Evolutionary conservation across 2,888 invertebrate species (phyloP).

Genomic region (Melangyna quadrimaculata): DNA sequence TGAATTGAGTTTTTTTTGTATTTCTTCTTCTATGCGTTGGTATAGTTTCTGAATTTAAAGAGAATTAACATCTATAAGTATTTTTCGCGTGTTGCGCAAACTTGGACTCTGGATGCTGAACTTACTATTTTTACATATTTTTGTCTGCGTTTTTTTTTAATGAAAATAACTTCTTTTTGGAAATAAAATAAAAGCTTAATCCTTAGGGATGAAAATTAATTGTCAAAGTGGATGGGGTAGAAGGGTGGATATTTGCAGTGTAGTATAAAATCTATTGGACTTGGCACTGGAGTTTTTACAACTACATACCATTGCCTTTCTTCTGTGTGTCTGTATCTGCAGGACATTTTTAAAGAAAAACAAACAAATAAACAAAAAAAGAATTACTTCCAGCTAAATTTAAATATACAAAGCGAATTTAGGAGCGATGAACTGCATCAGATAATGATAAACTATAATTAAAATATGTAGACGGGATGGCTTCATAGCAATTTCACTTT

Average conservation of each 20-base stretch:
- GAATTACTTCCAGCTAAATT: not conserved
- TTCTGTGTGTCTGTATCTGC: slow-evolving; percentile 32
- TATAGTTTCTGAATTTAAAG: not conserved
- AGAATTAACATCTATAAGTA: not conserved
- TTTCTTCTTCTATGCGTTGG: not conserved
- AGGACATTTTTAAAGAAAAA: slow-evolving; percentile 23
- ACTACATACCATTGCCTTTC: not conserved
- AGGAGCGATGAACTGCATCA: not conserved
- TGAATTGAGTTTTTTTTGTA: not conserved
- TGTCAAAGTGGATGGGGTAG: slow-evolving; percentile 45
- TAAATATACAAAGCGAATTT: slow-evolving; percentile 2
- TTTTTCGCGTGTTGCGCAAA: no score
- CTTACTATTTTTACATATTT: slow-evolving; percentile 37
- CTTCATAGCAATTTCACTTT: no score
- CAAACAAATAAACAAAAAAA: not conserved
- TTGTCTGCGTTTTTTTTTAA: not conserved
- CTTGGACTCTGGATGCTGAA: not conserved
- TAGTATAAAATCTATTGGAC: slow-evolving; percentile 37
- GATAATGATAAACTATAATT: not conserved
- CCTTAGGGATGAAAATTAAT: slow-evolving; percentile 53
- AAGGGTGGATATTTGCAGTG: slow-evolving; percentile 32
- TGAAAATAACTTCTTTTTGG: slow-evolving; percentile 43
- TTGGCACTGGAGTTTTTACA: slow-evolving; percentile 12
- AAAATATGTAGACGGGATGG: not conserved
- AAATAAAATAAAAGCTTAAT: slow-evolving; percentile 38